These are phyloP conservation scores for Mustelus asterias DNA, from an alignment of 2,113 vertebrate species.

Conservation along the genomic window DNA sequence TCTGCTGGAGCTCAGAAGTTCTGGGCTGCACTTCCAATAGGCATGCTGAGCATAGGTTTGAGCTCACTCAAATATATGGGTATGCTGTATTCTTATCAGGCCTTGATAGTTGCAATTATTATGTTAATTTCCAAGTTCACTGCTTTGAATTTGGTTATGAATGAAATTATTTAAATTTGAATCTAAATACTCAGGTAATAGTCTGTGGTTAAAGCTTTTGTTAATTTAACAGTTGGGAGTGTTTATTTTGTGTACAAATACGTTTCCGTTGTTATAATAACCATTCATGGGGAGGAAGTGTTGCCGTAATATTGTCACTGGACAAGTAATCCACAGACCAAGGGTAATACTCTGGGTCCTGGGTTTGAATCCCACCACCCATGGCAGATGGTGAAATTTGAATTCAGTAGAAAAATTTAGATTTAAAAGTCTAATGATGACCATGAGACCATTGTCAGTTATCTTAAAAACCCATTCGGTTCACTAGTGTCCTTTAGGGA, in stretches of 20 bases:
- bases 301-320: no score
- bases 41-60: not conserved
- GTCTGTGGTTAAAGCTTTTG: not conserved
- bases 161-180: not conserved
- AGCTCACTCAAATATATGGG: not conserved
- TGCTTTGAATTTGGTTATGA: not conserved
- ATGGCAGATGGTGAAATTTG: no score
- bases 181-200: not conserved
- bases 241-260: not conserved
- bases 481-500: no score
- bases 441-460: no score
- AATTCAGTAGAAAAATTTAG: no score
- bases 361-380: no score
- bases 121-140: not conserved
- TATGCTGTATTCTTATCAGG: not conserved
- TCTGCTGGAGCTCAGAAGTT: no score
- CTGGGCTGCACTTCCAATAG: not conserved
- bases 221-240: not conserved
- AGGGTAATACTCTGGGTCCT: no score
- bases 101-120: not conserved
- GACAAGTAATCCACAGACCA: no score
- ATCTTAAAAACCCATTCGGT: no score
- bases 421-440: no score
- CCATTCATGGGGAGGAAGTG: not conserved
- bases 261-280: not conserved